phyloP scores from a whole-genome alignment of 2,113 vertebrate species.

The Ceuthmochares aereus region DNA sequence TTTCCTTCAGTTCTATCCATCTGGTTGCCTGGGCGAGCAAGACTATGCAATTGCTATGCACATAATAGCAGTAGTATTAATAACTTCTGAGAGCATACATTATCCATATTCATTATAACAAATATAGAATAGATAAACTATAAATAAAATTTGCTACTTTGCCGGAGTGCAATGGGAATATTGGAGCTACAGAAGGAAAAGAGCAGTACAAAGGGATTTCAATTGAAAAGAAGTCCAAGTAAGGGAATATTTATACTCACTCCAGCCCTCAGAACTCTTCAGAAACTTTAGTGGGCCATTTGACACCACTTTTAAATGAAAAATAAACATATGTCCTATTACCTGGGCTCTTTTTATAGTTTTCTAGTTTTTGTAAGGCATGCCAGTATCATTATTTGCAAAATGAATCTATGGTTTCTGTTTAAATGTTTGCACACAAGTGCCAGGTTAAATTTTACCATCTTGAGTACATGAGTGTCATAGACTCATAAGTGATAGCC shows the following conservation, averaged over 20 bases:
- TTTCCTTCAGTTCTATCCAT: constrained; percentile 15
- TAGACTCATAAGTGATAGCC: background rate
- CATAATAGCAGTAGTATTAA: constrained; percentile 33
- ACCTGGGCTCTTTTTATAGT: background rate
- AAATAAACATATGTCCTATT: background rate
- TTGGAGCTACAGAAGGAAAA: constrained; percentile 59
- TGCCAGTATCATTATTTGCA: background rate
- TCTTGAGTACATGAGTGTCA: background rate
- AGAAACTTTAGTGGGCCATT: background rate
- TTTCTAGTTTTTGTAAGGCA: background rate
- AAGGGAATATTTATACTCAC: constrained; percentile 45
- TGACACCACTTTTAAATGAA: background rate
- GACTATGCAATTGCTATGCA: background rate
- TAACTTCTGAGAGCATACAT: constrained; percentile 48
- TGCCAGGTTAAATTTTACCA: background rate
- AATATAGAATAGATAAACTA: constrained; percentile 62
- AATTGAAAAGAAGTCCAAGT: constrained; percentile 7
- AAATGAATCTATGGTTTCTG: background rate
- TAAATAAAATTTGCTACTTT: constrained; percentile 59
- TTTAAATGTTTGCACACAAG: background rate
- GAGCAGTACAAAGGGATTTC: constrained; percentile 51
- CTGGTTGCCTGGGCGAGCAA: background rate
- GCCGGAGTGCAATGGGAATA: constrained; percentile 44
- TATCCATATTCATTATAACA: constrained; percentile 67
- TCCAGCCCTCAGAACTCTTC: constrained; percentile 1